A percentile compares a stretch with the other conserved stretches of the same genome.
Conservation (phyloP, 2,797 vertebrate genomes). For the Pipistrellus nathusii region DNA sequence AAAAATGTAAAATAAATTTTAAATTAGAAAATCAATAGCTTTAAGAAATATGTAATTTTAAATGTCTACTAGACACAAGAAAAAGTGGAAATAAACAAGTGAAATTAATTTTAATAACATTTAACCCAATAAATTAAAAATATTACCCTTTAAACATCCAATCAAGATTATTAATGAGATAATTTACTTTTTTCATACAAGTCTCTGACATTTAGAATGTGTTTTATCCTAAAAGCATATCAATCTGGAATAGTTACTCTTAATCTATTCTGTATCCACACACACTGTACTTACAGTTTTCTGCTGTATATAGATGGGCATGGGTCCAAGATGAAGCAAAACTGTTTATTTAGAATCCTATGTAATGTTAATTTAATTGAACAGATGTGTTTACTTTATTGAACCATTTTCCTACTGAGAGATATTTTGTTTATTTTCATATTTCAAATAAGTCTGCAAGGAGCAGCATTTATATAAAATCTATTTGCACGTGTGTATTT, state of each 20-base stretch:
- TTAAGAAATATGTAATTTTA: not conserved
- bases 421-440: not conserved
- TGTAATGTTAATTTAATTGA: conserved; percentile 11
- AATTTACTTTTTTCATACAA: not conserved
- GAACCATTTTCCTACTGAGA: not conserved
- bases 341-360: not conserved
- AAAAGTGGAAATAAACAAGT: not conserved
- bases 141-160: not conserved
- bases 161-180: not conserved
- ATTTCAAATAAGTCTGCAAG: conserved; percentile 25
- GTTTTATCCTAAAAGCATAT: not conserved
- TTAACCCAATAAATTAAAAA: not conserved
- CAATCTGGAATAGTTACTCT: not conserved
- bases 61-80: not conserved
- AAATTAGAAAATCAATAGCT: conserved; percentile 4
- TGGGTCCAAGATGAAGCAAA: not conserved
- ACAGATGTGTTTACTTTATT: conserved; percentile 1
- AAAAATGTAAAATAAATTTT: conserved; percentile 38
- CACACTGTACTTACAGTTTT: not conserved
- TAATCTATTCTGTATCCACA: not conserved
- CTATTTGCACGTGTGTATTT: not conserved
- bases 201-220: not conserved
- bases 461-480: not conserved
- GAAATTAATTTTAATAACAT: not conserved
- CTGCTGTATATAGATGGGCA: not conserved